Percentiles rank a stretch among this genome's conserved stretches.
These are phyloP conservation scores for Standfussiana lucernea DNA, from an alignment of 2,888 invertebrate genomes.

Conservation along the genomic window DNA sequence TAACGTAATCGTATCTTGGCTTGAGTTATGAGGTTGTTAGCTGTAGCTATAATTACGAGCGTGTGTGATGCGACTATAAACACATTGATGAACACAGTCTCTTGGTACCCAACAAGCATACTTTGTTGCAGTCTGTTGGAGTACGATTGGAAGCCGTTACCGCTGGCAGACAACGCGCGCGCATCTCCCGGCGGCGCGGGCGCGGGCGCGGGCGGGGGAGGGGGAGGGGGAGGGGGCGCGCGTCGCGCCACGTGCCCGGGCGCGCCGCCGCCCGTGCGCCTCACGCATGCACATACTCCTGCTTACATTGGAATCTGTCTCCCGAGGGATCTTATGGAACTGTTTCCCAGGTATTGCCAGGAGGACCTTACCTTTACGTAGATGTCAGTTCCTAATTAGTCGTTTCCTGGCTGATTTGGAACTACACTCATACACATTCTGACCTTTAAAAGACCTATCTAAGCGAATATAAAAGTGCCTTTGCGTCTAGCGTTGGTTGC, in stretches of 20 bases:
- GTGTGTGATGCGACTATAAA: not conserved
- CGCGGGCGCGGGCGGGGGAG: not conserved
- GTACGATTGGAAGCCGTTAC: slow-evolving; percentile 88
- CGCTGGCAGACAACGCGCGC: slow-evolving; percentile 68
- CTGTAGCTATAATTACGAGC: not conserved
- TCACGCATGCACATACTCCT: slow-evolving; percentile 65
- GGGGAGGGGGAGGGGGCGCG: slow-evolving; percentile 24
- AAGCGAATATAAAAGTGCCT: not conserved
- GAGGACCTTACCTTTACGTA: not conserved
- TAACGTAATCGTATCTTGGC: not conserved
- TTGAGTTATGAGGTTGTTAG: not conserved
- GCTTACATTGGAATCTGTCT: slow-evolving; percentile 94
- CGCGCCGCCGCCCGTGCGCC: slow-evolving; percentile 40
- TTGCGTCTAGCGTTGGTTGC: not conserved
- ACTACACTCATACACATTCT: not conserved
- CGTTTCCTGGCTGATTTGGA: not conserved
- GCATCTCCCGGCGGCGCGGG: slow-evolving; percentile 42
- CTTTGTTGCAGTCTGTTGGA: slow-evolving; percentile 80
- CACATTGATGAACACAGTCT: not conserved
- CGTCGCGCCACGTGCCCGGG: slow-evolving; percentile 50
- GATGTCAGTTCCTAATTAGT: not conserved
- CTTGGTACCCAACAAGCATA: not conserved
- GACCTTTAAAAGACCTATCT: not conserved
- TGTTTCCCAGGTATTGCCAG: slow-evolving; percentile 92
- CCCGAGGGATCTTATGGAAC: slow-evolving; percentile 92